Conservation (phyloP, 2,888 invertebrate genomes). For the Callosobruchus maculatus region DNA sequence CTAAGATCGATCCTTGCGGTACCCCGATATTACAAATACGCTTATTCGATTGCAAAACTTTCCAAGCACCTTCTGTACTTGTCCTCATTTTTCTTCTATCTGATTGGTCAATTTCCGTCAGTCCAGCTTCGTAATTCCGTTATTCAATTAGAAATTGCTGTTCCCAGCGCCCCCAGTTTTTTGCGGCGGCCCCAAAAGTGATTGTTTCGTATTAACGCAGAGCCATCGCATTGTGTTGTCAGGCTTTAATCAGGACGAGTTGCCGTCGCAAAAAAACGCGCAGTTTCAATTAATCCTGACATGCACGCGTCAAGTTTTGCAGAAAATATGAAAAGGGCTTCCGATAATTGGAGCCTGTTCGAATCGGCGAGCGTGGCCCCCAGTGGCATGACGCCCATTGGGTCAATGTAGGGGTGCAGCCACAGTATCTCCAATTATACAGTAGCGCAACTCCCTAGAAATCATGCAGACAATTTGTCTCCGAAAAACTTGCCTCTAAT, state of each 20-base stretch:
- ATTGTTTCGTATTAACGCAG: not conserved
- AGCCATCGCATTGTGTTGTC: not conserved
- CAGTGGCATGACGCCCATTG: not conserved
- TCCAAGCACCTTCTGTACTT: no score
- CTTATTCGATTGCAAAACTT: no score
- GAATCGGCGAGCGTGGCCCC: not conserved
- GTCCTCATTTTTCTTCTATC: not conserved
- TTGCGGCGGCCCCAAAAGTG: not conserved
- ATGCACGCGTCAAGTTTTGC: not conserved
- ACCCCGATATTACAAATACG: no score
- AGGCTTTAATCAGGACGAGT: not conserved
- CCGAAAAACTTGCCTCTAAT: no score
- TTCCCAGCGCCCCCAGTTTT: not conserved
- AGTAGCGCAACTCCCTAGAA: no score
- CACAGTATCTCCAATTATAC: no score
- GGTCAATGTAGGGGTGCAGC: not conserved
- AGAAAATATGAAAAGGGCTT: slow-evolving; percentile 1
- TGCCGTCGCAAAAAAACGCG: not conserved
- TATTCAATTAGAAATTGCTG: not conserved
- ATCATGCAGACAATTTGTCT: no score
- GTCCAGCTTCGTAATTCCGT: not conserved
- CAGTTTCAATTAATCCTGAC: slow-evolving; percentile 2
- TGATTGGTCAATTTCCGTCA: not conserved
- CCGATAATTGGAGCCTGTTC: not conserved
- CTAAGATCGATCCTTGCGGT: no score